Percentiles rank a stretch among this genome's conserved stretches.
Evolutionary conservation across 2,113 vertebrate species (phyloP).

Genomic region (Sceloporus undulatus): DNA sequence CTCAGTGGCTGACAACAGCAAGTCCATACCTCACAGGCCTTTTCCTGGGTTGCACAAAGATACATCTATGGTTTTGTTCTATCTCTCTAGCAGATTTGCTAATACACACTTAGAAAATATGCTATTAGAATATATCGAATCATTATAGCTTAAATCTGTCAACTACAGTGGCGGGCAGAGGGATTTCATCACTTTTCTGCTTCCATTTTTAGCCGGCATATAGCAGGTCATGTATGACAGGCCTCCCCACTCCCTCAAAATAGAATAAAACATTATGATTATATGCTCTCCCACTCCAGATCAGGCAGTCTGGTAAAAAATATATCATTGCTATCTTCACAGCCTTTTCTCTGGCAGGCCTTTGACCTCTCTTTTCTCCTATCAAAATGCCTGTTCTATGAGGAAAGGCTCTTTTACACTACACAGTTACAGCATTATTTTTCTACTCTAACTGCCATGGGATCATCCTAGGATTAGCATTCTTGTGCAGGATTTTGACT

Average conservation of each 20-base stretch:
- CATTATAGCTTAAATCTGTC: neutral
- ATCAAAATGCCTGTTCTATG: too few species aligned
- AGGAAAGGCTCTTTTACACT: too few species aligned
- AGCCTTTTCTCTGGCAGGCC: neutral
- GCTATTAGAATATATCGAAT: neutral
- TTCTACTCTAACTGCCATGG: too few species aligned
- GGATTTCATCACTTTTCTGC: neutral
- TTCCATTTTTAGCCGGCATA: neutral
- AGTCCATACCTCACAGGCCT: slow-evolving; percentile 45
- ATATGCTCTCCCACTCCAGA: neutral
- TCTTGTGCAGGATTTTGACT: too few species aligned
- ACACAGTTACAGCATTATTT: too few species aligned
- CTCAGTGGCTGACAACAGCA: slow-evolving; percentile 44
- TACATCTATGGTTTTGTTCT: slow-evolving; percentile 5
- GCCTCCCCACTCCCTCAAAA: neutral
- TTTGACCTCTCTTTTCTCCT: neutral
- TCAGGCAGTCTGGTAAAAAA: too few species aligned
- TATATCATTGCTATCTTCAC: neutral
- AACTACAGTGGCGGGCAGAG: too few species aligned
- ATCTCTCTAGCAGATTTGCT: neutral
- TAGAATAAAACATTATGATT: neutral
- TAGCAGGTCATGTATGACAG: neutral
- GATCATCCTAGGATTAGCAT: too few species aligned
- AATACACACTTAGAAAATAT: neutral
- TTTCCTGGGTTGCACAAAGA: slow-evolving; percentile 49